Percentiles rank a stretch among this genome's conserved stretches.
Evolutionary conservation across 2,797 vertebrate genomes (phyloP).

Genomic region (Halcyon smyrnensis): DNA sequence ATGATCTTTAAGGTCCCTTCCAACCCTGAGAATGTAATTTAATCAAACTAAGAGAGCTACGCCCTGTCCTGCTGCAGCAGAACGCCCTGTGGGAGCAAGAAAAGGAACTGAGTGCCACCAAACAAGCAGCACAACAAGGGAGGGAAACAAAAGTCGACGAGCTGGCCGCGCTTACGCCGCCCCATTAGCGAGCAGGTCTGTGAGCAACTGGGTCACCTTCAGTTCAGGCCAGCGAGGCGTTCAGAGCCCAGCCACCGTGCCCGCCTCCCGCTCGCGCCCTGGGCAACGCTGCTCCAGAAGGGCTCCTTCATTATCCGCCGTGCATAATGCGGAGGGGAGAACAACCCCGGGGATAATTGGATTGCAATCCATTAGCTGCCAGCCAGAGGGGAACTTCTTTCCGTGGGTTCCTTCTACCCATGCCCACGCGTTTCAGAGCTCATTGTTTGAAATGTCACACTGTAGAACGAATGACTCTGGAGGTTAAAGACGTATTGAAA

Average conservation of each 20-base stretch:
- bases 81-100: accelerated
- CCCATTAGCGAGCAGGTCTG: constrained; percentile 51
- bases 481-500: constrained; percentile 48
- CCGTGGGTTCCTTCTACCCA: neutral
- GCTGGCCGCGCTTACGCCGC: neutral
- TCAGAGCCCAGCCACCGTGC: neutral
- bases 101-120: neutral
- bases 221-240: neutral
- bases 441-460: constrained; percentile 37
- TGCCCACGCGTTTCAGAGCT: neutral
- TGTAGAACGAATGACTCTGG: constrained; percentile 28
- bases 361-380: constrained; percentile 39
- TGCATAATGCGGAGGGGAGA: constrained; percentile 14
- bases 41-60: neutral
- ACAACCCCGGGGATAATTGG: constrained; percentile 50
- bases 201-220: constrained; percentile 59
- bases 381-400: constrained; percentile 46
- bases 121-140: neutral
- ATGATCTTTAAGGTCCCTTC: too few species aligned
- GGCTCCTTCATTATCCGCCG: constrained; percentile 21
- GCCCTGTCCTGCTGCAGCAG: neutral
- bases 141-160: neutral
- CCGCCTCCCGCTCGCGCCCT: neutral
- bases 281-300: neutral
- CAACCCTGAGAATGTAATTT: too few species aligned